Base-by-base conservation (phyloP, 2,888 invertebrate genomes). In the Machimus atricapillus region DNA sequence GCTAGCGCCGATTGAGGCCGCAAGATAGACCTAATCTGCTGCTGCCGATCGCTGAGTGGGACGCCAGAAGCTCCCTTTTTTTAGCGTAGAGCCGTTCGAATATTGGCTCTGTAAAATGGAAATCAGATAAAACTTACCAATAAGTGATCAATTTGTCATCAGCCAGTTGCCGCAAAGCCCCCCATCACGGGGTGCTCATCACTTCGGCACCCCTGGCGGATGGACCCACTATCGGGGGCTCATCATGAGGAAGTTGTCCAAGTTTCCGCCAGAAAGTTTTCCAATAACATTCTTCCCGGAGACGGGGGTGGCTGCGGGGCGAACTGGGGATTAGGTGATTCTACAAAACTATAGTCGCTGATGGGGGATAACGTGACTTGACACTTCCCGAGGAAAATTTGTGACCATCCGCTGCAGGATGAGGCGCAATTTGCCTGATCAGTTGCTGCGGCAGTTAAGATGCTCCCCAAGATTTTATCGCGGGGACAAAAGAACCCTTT, bases 111-210 rank as follows among this genome's bases (percentile, higher is more conserved):
- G 46, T n/a, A 16, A 52, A 79, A 52, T 52, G 19, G 23, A 66
- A 82, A 85, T 85, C 85, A 74, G 85, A 85, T 85, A 85, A 85
- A 23, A 74, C 46, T 83, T 8, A 74, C 27, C 74, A 46, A 85
- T 46, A 74, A 46, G 85, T 74, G 85, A 85, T 74, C 85, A 85
- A 85, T 85, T 85, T 85, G 85, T 85, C 85, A 74, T 74, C 85
- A 66, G 31, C 43, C 40, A 85, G 74, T 85, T 76, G 46, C 40
- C 23, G 46, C 56, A 86, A 86, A 58, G 76, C 56, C 77, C 40
- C 23, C 77, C 78, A 79, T 58, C 66, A 78, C 40, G 16, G 31
- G 16, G 46, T 6, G 8, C 74, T 85, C 85, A 85, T 85, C 85
- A 85, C 85, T n/a, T 85, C 34, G 74, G 31, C 85, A 85, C 74